Evolutionary conservation across 2,113 vertebrate genomes (phyloP).

Genomic region (Caloenas nicobarica): DNA sequence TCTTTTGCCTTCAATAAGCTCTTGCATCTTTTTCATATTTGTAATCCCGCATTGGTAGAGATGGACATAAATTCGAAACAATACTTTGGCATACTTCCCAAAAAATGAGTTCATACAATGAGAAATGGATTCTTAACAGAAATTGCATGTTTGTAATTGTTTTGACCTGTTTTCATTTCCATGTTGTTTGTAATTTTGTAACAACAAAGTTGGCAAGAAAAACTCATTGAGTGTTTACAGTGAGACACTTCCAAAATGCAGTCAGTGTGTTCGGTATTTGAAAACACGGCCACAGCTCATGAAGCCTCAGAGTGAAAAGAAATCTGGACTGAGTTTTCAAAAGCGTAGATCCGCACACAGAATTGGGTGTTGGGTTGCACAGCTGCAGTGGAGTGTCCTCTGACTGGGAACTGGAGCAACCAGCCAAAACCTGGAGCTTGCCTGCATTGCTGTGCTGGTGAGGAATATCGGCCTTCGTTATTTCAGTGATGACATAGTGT

Average conservation of each 20-base stretch:
- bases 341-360: neutral
- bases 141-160: slow-evolving; percentile 35
- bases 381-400: neutral
- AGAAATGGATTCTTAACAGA: slow-evolving; percentile 48
- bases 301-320: slow-evolving; percentile 3
- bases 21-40: slow-evolving; percentile 30
- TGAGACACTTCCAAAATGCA: slow-evolving; percentile 28
- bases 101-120: slow-evolving; percentile 4
- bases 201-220: slow-evolving; percentile 7
- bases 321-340: slow-evolving; percentile 55
- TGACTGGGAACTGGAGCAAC: neutral
- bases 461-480: neutral
- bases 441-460: neutral
- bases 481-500: neutral
- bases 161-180: slow-evolving; percentile 46
- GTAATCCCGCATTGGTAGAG: neutral
- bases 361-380: slow-evolving; percentile 8
- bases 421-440: neutral
- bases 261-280: slow-evolving; percentile 28
- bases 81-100: slow-evolving; percentile 7
- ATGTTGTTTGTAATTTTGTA: slow-evolving; percentile 30
- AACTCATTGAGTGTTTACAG: slow-evolving; percentile 7
- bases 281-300: slow-evolving; percentile 2
- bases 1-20: neutral
- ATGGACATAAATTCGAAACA: slow-evolving; percentile 22